Percentiles rank a stretch among this genome's conserved stretches.
phyloP scores from a whole-genome alignment of 2,113 vertebrate genomes.

The Aldabrachelys gigantea region DNA sequence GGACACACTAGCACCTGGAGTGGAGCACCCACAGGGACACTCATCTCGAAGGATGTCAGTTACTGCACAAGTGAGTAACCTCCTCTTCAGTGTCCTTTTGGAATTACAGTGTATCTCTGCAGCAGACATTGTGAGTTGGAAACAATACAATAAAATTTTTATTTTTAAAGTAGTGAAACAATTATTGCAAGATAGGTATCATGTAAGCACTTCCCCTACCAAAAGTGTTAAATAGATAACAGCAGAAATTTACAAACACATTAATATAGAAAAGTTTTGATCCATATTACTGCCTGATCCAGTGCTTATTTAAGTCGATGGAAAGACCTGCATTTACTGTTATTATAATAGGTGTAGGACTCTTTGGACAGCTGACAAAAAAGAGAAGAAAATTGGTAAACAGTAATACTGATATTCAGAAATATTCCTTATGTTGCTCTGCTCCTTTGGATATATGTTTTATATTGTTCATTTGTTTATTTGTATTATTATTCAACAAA shows the following conservation, averaged over 20 bases:
- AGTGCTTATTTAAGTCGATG: neutral
- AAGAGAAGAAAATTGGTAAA: neutral
- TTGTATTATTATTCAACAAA: neutral
- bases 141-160: neutral
- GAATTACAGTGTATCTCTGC: neutral
- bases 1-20: no score
- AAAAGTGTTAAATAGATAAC: neutral
- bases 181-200: constrained; percentile 31
- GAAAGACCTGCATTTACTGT: neutral
- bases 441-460: neutral
- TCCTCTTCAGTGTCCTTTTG: neutral
- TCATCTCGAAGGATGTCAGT: no score
- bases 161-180: constrained; percentile 6
- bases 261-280: neutral
- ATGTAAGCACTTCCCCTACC: constrained; percentile 13
- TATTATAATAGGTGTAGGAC: neutral
- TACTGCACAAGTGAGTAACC: no score
- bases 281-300: neutral
- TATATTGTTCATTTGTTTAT: neutral
- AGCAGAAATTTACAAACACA: constrained; percentile 48
- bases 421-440: neutral
- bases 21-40: no score
- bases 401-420: neutral
- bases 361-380: neutral
- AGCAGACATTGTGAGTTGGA: neutral